These are phyloP conservation scores for Lethocerus indicus DNA, from an alignment of 1,140 invertebrate genomes.

Conservation along the genomic window DNA sequence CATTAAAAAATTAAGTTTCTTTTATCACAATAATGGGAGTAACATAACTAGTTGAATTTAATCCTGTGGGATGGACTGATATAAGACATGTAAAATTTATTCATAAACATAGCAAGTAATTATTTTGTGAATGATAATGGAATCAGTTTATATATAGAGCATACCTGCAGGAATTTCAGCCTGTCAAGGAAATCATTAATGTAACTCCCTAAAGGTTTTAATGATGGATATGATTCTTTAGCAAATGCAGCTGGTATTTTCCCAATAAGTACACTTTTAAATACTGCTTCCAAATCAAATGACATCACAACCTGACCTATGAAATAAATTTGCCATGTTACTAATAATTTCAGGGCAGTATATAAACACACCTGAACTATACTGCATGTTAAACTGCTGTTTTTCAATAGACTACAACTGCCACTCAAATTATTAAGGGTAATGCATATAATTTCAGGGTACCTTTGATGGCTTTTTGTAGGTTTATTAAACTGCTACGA, in stretches of 20 bases:
- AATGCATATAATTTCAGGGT: too few relatives aligned
- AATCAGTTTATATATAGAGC: neutral
- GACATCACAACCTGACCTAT: constrained; percentile 69
- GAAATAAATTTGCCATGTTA: constrained; percentile 18
- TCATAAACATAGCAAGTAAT: too few relatives aligned
- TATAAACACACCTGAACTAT: too few relatives aligned
- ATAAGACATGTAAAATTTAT: too few relatives aligned
- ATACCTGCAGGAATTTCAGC: constrained; percentile 60
- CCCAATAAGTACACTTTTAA: constrained; percentile 62
- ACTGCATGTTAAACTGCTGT: too few relatives aligned
- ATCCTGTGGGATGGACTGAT: too few relatives aligned
- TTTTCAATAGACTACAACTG: too few relatives aligned
- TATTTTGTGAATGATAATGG: neutral
- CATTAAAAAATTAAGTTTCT: neutral
- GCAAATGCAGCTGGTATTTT: constrained; percentile 74
- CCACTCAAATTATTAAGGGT: too few relatives aligned
- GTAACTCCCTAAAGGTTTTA: constrained; percentile 84
- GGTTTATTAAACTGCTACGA: constrained; percentile 51
- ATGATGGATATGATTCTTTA: constrained; percentile 74
- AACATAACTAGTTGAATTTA: neutral
- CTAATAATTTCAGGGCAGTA: too few relatives aligned
- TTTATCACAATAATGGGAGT: neutral
- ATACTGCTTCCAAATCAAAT: constrained; percentile 70
- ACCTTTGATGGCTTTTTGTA: constrained; percentile 85
- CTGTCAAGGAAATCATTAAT: constrained; percentile 71